Evolutionary conservation across 2,888 invertebrate genomes (phyloP).

Genomic region (Branchipolynoe longqiensis): DNA sequence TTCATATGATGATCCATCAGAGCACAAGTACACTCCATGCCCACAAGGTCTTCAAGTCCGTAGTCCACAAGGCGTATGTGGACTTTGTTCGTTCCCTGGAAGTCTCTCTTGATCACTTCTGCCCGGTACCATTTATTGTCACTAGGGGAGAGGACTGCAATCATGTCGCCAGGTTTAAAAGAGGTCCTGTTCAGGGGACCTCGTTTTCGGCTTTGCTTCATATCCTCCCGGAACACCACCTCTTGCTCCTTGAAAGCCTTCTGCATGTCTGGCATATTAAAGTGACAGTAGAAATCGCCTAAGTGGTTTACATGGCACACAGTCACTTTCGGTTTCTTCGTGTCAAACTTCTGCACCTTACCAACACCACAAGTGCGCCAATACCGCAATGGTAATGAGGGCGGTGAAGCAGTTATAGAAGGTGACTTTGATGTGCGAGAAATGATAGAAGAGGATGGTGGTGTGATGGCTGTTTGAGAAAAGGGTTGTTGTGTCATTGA

Average conservation of each 20-base stretch:
- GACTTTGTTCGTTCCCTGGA: not conserved
- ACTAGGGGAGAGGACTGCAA: not conserved
- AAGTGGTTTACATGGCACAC: not conserved
- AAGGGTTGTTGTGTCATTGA: too few relatives aligned
- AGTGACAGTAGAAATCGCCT: constrained; percentile 25
- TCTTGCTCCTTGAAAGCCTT: constrained; percentile 6
- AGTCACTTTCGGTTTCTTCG: not conserved
- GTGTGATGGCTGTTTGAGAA: too few relatives aligned
- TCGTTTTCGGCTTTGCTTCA: not conserved
- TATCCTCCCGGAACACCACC: not conserved
- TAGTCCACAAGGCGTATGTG: not conserved
- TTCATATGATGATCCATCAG: not conserved
- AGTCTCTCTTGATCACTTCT: not conserved
- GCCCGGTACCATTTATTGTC: constrained; percentile 10
- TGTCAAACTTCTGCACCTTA: not conserved
- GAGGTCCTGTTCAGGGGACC: not conserved
- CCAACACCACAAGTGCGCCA: too few relatives aligned
- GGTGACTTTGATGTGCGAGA: too few relatives aligned
- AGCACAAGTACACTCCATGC: not conserved
- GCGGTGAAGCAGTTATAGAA: too few relatives aligned
- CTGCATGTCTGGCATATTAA: not conserved
- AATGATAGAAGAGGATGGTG: too few relatives aligned
- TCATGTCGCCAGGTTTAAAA: not conserved
- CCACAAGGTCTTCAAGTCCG: not conserved
- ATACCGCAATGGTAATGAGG: too few relatives aligned